Evolutionary conservation across 2,113 vertebrate species (phyloP), one percentile per base, ranked within the genome.

Genomic region (Cairina moschata): DNA sequence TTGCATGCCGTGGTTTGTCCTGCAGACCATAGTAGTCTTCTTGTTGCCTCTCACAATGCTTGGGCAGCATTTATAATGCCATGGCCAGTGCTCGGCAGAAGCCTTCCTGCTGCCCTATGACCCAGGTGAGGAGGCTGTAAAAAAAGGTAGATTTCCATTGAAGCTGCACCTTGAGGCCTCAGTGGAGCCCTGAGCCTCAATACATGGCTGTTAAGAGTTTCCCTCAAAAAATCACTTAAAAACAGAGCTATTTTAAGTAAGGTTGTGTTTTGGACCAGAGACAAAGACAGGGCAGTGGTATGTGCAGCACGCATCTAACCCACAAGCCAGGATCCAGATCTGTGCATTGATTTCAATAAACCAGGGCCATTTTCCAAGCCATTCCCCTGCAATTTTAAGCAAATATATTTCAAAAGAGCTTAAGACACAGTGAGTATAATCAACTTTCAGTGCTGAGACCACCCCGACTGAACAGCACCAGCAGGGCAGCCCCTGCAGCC

Each of bases 171-270:
- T 63, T 54, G 29, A 28, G 63, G 63, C 29, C 32, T 31, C 1
- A 1, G 69, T 20, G 11, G 58, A 67, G 52, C 54, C 6, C 4
- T 2, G 2, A 81, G 15, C 68, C 40, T 71, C 6, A 0, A 3
- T 4, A 17, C 29, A 4, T 0, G 1, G 6, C 63, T 7, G 2
- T 12, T 36, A 36, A 52, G 5, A n/a, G 26, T 7, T 8, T 2
- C 10, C 66, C 44, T 56, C 60, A 52, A 73, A 54, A 77, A 2
- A 23, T 8, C 34, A 28, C 23, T 55, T 50, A 46, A 25, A 65
- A 88, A 71, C 1, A 1, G 20, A 50, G 62, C 46, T 14, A 31
- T 48, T 82, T 17, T 13, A 59, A 25, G 22, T 22, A 15, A n/a
- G 17, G 55, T 8, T 9, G 34, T 44, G 6, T 14, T 62, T 31